These are phyloP conservation scores for Mesitornis unicolor DNA, from an alignment of 2,113 vertebrate genomes.

Conservation along the genomic window DNA sequence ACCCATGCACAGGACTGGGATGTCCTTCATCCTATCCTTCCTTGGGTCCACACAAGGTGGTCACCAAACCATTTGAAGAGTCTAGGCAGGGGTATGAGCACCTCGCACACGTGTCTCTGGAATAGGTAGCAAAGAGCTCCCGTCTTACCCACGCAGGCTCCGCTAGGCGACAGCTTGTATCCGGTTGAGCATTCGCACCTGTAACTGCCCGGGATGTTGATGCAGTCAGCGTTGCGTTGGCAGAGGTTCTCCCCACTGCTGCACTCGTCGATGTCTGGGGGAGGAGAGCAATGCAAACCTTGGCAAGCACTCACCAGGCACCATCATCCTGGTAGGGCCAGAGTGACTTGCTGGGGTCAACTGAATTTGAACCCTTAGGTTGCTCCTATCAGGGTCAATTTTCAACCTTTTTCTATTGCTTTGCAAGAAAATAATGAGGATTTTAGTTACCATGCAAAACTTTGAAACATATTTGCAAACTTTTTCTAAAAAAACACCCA, in stretches of 20 bases:
- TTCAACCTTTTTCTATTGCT: neutral
- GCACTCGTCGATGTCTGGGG: constrained; percentile 89
- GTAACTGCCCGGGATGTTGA: constrained; percentile 92
- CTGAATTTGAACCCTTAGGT: neutral
- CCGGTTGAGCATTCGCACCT: constrained; percentile 86
- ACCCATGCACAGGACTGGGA: fast-evolving
- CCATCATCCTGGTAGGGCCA: neutral
- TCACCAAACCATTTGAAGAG: neutral
- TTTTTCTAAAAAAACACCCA: neutral
- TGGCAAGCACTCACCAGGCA: neutral
- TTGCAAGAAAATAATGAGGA: neutral
- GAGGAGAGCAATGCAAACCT: neutral
- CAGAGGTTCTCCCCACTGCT: constrained; percentile 86
- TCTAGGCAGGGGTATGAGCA: neutral
- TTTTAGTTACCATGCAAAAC: neutral
- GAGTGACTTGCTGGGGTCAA: neutral
- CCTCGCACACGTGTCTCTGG: neutral
- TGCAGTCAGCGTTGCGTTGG: constrained; percentile 86
- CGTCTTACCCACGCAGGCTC: constrained; percentile 88
- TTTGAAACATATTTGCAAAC: neutral
- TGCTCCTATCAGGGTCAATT: neutral
- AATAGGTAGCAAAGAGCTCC: neutral
- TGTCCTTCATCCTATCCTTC: neutral
- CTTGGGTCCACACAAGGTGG: neutral
- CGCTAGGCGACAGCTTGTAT: constrained; percentile 86